Evolutionary conservation across 2,888 invertebrate species (phyloP), one percentile per base, ranked within the genome.

Genomic region (Brachypalpus laphriformis): DNA sequence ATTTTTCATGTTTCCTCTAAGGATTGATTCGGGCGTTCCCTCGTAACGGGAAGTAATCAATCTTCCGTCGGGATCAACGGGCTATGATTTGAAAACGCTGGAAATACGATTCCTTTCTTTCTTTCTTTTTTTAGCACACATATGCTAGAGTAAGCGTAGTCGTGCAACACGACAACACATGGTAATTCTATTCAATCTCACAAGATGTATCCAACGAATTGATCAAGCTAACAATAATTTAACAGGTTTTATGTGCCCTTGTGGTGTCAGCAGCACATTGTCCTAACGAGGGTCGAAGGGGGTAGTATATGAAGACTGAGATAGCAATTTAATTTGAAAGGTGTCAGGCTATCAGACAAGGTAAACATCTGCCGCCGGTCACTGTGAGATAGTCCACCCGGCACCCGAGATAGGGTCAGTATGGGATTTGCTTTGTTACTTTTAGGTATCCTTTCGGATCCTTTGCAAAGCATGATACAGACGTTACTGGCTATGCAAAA

Each of bases 301-400:
- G n/a, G 37, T 37, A n/a, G 54, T 54, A 45, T 70, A 70, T 61
- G 49, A 71, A 76, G 22, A 25, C 16, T 49, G 61, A 77, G 54
- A 72, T 51, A 77, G 61, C 66, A 82, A 82, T 72, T 77, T 77
- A 82, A 82, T 82, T 82, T 77, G 72, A 82, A 77, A 82, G 72
- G 77, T 82, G 82, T 77, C 77, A 77, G 77, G 45, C 54, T 63
- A 75, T 66, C 45, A 57, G 37, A 25, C 25, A 57, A 75, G 45
- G 75, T 75, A 75, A 75, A 75, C 75, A 75, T 66, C 75, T 65
- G 65, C n/a, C 56, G 25, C 56, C 31, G 42, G 22, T 31, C 16
- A 59, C n/a, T 45, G 9, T 54, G 16, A 34, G 61, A 5, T 72
- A 22, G 25, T 25, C 51, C 25, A 31, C 31, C 34, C 28, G 8